Evolutionary conservation across 2,113 vertebrate species (phyloP).

Genomic region (Excalfactoria chinensis): DNA sequence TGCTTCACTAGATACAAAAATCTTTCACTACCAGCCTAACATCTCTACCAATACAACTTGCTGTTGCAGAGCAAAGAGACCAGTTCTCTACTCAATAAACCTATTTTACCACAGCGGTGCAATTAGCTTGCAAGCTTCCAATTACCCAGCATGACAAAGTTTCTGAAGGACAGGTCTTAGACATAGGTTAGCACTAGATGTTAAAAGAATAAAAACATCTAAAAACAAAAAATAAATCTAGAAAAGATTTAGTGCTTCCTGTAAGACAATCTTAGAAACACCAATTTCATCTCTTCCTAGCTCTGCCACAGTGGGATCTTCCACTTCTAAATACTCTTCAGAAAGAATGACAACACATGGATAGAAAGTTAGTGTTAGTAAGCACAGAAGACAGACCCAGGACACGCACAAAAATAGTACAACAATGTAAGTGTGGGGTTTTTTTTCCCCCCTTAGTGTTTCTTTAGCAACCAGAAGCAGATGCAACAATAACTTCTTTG

Average conservation of each 20-base stretch:
- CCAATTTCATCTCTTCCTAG: rapidly evolving
- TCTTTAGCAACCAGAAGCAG: background rate
- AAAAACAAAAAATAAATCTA: too few species aligned
- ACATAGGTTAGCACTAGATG: background rate
- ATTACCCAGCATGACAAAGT: rapidly evolving
- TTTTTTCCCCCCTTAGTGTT: background rate
- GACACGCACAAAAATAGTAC: background rate
- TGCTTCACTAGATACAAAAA: background rate
- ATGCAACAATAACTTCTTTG: background rate
- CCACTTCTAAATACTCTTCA: background rate
- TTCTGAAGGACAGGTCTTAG: background rate
- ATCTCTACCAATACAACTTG: background rate
- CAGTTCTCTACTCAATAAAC: background rate
- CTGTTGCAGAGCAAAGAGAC: background rate
- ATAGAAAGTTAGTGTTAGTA: background rate
- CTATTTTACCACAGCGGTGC: background rate
- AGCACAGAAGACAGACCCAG: background rate
- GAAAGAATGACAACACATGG: background rate
- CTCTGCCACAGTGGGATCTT: background rate
- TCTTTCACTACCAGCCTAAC: background rate
- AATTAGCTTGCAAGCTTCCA: background rate
- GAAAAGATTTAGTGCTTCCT: background rate
- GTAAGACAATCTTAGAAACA: background rate
- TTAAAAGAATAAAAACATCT: background rate
- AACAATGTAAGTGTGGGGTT: background rate